Percentiles rank a stretch among this genome's conserved stretches.
phyloP scores from a whole-genome alignment of 2,113 vertebrate genomes.

The Crypturellus undulatus region DNA sequence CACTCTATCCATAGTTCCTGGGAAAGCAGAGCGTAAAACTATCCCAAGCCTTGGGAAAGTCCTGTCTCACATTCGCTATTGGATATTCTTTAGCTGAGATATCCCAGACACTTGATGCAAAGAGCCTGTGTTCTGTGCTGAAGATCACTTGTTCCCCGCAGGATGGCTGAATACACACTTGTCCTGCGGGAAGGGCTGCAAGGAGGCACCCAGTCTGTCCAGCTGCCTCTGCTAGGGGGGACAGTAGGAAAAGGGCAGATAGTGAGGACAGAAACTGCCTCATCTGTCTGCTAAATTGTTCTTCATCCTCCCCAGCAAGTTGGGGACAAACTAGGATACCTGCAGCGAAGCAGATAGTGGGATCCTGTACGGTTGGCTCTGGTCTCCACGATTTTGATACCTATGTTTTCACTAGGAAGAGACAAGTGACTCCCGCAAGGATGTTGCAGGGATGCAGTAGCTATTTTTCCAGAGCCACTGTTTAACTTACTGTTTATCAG shows the following conservation, averaged over 20 bases:
- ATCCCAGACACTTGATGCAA: not conserved
- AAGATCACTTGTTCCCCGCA: not conserved
- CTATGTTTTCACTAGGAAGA: not conserved
- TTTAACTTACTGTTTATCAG: not conserved
- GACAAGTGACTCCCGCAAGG: not conserved
- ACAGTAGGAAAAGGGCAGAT: not conserved
- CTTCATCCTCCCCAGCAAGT: rapidly evolving
- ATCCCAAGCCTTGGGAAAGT: not conserved
- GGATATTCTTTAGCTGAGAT: not conserved
- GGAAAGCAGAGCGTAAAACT: not conserved
- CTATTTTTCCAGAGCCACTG: not conserved
- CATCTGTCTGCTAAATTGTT: not conserved
- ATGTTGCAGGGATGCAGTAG: not conserved
- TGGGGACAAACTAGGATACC: not conserved
- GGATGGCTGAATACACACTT: not conserved
- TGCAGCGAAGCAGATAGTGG: not conserved
- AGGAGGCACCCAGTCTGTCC: not conserved
- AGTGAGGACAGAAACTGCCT: not conserved
- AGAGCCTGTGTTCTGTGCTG: not conserved
- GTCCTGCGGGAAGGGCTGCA: not conserved
- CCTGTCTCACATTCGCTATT: not conserved
- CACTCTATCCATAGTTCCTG: not conserved
- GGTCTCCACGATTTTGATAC: not conserved
- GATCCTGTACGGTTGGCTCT: not conserved
- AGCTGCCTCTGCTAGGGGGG: not conserved